phyloP scores from a whole-genome alignment of 2,113 vertebrate genomes.

The Pelmatolapia mariae region DNA sequence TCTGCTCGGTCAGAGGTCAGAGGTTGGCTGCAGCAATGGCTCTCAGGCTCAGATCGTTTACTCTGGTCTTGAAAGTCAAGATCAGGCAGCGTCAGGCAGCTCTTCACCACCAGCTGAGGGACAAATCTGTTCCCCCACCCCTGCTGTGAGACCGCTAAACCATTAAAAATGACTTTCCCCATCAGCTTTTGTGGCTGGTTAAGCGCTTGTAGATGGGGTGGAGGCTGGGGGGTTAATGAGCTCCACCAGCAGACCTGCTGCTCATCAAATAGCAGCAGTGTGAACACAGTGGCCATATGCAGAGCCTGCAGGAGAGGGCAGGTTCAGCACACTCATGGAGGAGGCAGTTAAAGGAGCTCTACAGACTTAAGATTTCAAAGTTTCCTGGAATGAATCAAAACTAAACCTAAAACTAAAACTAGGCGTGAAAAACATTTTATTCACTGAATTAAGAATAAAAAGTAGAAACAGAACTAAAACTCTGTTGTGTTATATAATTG shows the following conservation, averaged over 20 bases:
- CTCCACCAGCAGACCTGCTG: not conserved
- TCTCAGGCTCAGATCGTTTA: not conserved
- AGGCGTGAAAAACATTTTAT: accelerated
- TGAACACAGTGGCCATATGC: not conserved
- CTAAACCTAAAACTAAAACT: accelerated
- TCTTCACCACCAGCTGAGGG: not conserved
- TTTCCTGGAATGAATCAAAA: not conserved
- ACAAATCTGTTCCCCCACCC: not conserved
- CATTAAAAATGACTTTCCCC: conserved; percentile 20
- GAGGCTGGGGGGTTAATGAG: not conserved
- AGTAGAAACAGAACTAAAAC: not conserved
- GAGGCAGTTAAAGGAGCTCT: not conserved
- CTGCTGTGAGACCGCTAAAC: not conserved
- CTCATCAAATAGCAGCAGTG: not conserved
- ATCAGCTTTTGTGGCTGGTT: conserved; percentile 12
- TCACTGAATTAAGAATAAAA: not conserved
- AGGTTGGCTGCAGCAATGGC: not conserved
- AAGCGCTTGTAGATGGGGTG: not conserved
- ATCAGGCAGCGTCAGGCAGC: not conserved
- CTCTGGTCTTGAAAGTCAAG: not conserved
- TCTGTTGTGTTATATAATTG: not conserved
- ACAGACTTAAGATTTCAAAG: not conserved
- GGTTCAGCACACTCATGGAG: not conserved
- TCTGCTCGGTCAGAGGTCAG: not conserved
- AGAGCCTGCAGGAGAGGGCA: not conserved